A percentile compares a stretch with the other conserved stretches of the same genome.
Evolutionary conservation across 2,797 vertebrate genomes (phyloP).

Genomic region (Nothura maculosa): DNA sequence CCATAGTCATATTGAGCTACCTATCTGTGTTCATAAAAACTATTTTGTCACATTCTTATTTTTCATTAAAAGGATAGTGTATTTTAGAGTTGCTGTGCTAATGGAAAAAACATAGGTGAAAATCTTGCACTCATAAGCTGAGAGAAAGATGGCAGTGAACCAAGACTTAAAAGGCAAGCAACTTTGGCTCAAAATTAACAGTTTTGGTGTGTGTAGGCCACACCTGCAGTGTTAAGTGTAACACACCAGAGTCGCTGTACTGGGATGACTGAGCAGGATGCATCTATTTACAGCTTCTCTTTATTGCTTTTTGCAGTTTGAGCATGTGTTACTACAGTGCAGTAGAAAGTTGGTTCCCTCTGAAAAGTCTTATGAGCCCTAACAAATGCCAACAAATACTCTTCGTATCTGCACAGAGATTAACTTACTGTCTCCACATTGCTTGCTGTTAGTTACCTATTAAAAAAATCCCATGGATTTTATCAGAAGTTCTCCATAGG

Average conservation of each 20-base stretch:
- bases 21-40: not conserved
- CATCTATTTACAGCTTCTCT: not conserved
- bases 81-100: conserved; percentile 38
- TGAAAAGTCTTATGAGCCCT: not conserved
- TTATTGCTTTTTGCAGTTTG: conserved; percentile 59
- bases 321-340: conserved; percentile 23
- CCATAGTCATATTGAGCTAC: not conserved
- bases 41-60: not conserved
- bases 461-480: not conserved
- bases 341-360: not conserved
- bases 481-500: conserved; percentile 13
- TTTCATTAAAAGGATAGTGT: conserved; percentile 43
- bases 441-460: conserved; percentile 31
- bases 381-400: not conserved
- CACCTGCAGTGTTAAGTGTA: not conserved
- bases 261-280: not conserved
- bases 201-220: not conserved
- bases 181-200: not conserved
- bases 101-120: not conserved
- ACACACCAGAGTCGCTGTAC: not conserved
- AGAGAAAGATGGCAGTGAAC: not conserved
- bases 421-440: not conserved
- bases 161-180: not conserved
- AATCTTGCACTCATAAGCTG: not conserved
- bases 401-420: not conserved